Percentiles rank a stretch among this genome's conserved stretches.
Evolutionary conservation across 2,113 vertebrate genomes (phyloP).

Genomic region (human (Homo sapiens)): GRCh38 chr3:188015501-188016000

Average conservation of each 20-base stretch:
- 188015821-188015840: no score
- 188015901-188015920: neutral
- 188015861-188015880: neutral
- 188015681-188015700: neutral
- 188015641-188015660: neutral
- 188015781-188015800: neutral
- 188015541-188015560: neutral
- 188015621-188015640: neutral
- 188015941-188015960: neutral
- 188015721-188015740: neutral
- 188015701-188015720: neutral
- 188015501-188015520: neutral
- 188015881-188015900: neutral
- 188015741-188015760: neutral
- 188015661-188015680: neutral
- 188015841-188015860: neutral
- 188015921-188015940: neutral
- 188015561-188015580: neutral
- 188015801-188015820: neutral
- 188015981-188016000: neutral
- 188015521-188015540: neutral
- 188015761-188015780: neutral
- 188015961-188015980: neutral
- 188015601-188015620: neutral
- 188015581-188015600: neutral